phyloP scores from a whole-genome alignment of 2,888 invertebrate genomes.

The Phalangium opilio region DNA sequence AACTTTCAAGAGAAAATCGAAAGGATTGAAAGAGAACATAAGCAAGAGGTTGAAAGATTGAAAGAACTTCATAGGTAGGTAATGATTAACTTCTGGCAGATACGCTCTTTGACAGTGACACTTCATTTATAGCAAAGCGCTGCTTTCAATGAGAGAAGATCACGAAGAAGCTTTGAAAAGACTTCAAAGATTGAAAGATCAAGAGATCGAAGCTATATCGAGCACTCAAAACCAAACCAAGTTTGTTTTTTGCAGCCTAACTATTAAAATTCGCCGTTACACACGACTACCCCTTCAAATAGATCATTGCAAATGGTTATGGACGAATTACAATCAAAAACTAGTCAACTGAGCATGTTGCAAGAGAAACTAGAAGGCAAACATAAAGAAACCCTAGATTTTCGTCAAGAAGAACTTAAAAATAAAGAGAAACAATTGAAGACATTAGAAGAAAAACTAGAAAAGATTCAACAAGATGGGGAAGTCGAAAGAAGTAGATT shows the following conservation, averaged over 20 bases:
- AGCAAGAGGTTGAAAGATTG: constrained; percentile 15
- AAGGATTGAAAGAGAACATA: constrained; percentile 12
- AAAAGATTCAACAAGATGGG: constrained; percentile 9
- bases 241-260: neutral
- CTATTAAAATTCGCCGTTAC: neutral
- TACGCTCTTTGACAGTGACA: no score
- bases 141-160: constrained; percentile 13
- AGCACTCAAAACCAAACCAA: constrained; percentile 12
- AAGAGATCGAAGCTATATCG: constrained; percentile 16
- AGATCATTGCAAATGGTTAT: constrained; percentile 13
- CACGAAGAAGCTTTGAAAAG: constrained; percentile 19
- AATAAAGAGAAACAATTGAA: constrained; percentile 14
- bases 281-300: neutral
- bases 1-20: constrained; percentile 13
- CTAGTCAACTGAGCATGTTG: constrained; percentile 11
- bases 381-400: constrained; percentile 8
- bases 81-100: no score
- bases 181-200: constrained; percentile 15
- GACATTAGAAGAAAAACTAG: constrained; percentile 9
- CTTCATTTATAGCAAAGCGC: constrained; percentile 9
- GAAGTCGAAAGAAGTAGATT: constrained; percentile 12
- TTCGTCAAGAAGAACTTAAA: constrained; percentile 10
- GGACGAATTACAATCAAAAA: constrained; percentile 13
- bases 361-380: constrained; percentile 12
- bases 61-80: constrained; percentile 17